phyloP scores from a whole-genome alignment of 2,113 vertebrate species.

The Chrysochloris asiatica region DNA sequence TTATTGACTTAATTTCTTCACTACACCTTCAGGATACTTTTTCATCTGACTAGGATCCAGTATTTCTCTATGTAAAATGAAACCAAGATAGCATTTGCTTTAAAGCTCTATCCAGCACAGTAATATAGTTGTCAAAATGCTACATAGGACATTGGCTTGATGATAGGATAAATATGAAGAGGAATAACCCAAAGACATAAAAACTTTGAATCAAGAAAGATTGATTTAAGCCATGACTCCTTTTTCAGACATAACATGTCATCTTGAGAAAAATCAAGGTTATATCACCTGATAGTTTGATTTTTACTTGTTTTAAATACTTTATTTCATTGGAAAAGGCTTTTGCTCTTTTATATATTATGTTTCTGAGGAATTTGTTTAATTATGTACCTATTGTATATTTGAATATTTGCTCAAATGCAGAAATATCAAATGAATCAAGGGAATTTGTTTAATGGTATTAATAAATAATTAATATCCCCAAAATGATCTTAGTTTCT shows the following conservation, averaged over 20 bases:
- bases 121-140: neutral
- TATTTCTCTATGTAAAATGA: constrained; percentile 4
- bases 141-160: neutral
- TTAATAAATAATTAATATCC: neutral
- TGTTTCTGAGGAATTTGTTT: neutral
- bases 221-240: neutral
- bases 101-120: constrained; percentile 30
- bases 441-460: neutral
- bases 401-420: neutral
- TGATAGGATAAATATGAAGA: constrained; percentile 42
- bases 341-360: neutral
- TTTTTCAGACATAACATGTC: neutral
- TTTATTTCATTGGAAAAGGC: neutral
- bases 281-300: neutral
- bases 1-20: constrained; percentile 15
- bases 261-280: neutral
- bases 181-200: neutral
- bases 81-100: constrained; percentile 33
- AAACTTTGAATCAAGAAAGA: neutral
- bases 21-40: neutral
- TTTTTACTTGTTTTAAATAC: neutral
- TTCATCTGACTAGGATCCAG: neutral
- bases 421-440: neutral
- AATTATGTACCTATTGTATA: neutral
- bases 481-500: neutral